A percentile compares a stretch with the other conserved stretches of the same genome.
These are phyloP conservation scores for Sylvicapra grimmia DNA, from an alignment of 2,113 vertebrate species.

Conservation along the genomic window DNA sequence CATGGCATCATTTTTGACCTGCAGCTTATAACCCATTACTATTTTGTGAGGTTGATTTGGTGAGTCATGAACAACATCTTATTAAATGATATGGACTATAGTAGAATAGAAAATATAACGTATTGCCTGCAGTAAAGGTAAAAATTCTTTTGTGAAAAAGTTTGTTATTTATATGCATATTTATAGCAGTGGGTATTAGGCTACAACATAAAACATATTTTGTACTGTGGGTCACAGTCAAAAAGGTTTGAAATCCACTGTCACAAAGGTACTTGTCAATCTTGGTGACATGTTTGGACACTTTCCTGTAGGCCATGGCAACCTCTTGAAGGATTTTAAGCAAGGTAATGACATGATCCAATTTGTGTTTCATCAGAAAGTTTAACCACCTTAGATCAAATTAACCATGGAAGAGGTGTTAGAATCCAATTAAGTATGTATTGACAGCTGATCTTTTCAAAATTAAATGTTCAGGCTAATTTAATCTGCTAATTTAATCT, in stretches of 20 bases:
- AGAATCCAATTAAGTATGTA: constrained; percentile 43
- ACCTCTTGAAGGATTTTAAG: constrained; percentile 37
- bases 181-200: background rate
- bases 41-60: background rate
- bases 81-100: background rate
- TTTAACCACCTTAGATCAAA: constrained; percentile 57
- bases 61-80: background rate
- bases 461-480: constrained; percentile 56
- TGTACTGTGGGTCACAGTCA: background rate
- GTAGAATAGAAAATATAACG: background rate
- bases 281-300: constrained; percentile 10
- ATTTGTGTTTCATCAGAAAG: constrained; percentile 55
- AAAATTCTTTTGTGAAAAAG: background rate
- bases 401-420: constrained; percentile 44
- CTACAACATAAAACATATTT: background rate
- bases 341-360: constrained; percentile 49
- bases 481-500: constrained; percentile 48
- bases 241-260: constrained; percentile 12
- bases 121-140: background rate
- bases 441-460: constrained; percentile 46
- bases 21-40: background rate
- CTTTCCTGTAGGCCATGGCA: constrained; percentile 34
- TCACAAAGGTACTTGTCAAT: background rate
- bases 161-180: background rate
- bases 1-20: background rate